Conservation (phyloP, 2,888 invertebrate genomes). For the Chymomyza caudatula region DNA sequence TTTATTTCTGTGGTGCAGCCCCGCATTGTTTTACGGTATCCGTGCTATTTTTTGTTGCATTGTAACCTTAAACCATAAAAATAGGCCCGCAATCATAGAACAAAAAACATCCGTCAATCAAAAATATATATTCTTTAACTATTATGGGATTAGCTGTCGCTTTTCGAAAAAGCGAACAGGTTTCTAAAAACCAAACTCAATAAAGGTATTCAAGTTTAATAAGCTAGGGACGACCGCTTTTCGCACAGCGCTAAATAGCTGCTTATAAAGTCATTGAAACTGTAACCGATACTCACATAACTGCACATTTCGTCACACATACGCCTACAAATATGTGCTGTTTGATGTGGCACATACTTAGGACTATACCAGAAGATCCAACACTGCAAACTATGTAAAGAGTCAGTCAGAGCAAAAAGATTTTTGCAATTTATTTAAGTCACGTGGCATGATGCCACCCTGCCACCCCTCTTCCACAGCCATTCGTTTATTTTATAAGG, state of each 20-base stretch:
- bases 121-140: background rate
- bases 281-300: background rate
- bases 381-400: constrained; percentile 52
- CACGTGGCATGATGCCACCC: constrained; percentile 56
- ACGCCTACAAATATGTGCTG: constrained; percentile 37
- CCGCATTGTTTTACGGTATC: too few species aligned
- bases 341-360: constrained; percentile 19
- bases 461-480: background rate
- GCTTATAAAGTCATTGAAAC: constrained; percentile 61
- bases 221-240: background rate
- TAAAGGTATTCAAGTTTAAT: background rate
- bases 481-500: background rate
- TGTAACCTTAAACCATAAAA: too few species aligned
- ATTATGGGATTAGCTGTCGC: background rate
- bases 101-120: too few species aligned
- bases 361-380: background rate
- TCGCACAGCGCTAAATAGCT: constrained; percentile 2
- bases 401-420: constrained; percentile 60
- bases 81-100: too few species aligned
- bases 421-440: constrained; percentile 71
- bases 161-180: background rate
- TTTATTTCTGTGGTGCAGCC: too few species aligned
- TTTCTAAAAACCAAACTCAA: background rate
- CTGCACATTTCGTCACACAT: background rate
- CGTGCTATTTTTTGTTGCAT: too few species aligned